Conservation (phyloP, 2,888 invertebrate genomes). For the Hypsopygia costalis region DNA sequence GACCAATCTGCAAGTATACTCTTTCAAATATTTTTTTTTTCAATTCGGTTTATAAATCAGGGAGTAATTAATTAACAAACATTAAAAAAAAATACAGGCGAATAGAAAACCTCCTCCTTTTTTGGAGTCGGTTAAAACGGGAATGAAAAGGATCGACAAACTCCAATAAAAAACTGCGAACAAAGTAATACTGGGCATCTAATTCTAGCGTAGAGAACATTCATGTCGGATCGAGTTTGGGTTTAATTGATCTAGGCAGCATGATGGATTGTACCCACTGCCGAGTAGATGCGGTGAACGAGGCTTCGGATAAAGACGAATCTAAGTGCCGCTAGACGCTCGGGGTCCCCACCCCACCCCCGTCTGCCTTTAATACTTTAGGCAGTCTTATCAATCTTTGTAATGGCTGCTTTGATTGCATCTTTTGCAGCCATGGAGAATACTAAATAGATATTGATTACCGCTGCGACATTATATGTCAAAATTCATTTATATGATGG, state of each 20-base stretch:
- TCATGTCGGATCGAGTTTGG: constrained; percentile 30
- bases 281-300: constrained; percentile 29
- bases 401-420: constrained; percentile 13
- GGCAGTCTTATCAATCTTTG: constrained; percentile 21
- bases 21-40: too few species aligned
- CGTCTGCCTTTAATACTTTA: constrained; percentile 13
- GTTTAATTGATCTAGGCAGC: constrained; percentile 57
- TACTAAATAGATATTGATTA: constrained; percentile 3
- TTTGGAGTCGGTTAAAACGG: too few species aligned
- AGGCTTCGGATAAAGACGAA: constrained; percentile 44
- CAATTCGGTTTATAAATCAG: too few species aligned
- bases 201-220: constrained; percentile 31
- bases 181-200: constrained; percentile 22
- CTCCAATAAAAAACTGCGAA: background rate
- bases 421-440: constrained; percentile 1
- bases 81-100: too few species aligned
- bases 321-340: constrained; percentile 38
- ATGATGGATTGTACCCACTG: constrained; percentile 50
- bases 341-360: constrained; percentile 18
- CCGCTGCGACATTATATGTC: too few species aligned
- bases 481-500: too few species aligned
- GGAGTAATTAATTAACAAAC: too few species aligned
- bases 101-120: too few species aligned
- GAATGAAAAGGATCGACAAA: too few species aligned
- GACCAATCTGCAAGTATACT: too few species aligned